These are phyloP conservation scores for Callaeas wilsoni DNA, from an alignment of 2,113 vertebrate species.

Conservation along the genomic window DNA sequence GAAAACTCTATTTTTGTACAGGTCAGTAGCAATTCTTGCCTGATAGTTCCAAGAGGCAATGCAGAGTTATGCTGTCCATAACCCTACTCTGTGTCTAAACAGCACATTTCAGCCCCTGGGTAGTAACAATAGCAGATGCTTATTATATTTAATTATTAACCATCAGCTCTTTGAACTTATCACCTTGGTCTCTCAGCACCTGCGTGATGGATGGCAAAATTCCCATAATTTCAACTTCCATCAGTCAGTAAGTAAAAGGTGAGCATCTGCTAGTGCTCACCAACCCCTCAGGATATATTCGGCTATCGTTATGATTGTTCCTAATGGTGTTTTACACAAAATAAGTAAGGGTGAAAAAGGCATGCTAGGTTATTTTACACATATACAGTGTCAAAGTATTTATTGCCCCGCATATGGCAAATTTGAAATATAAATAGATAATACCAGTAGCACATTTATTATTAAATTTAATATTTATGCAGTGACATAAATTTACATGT, in stretches of 20 bases:
- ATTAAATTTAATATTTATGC: slow-evolving; percentile 8
- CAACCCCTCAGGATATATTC: slow-evolving; percentile 12
- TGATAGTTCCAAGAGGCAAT: not conserved
- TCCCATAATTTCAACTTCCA: slow-evolving; percentile 41
- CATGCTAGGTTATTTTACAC: not conserved
- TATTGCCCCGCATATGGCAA: not conserved
- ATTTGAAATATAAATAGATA: slow-evolving; percentile 13
- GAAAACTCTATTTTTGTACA: not conserved
- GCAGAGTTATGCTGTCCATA: not conserved
- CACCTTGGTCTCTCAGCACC: slow-evolving; percentile 43
- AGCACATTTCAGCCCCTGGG: slow-evolving; percentile 7
- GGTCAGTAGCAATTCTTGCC: not conserved
- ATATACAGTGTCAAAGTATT: slow-evolving; percentile 20
- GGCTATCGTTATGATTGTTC: not conserved
- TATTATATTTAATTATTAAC: slow-evolving; percentile 61
- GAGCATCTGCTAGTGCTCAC: slow-evolving; percentile 31
- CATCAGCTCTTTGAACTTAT: slow-evolving; percentile 59
- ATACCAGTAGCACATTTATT: not conserved
- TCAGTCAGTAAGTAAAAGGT: slow-evolving; percentile 52
- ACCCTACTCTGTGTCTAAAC: not conserved
- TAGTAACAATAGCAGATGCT: slow-evolving; percentile 49
- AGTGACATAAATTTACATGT: not conserved
- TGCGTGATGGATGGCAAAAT: slow-evolving; percentile 29
- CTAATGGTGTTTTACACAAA: slow-evolving; percentile 44
- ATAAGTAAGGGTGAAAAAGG: slow-evolving; percentile 13